Percentiles rank a stretch among this genome's conserved stretches.
Evolutionary conservation across 2,888 invertebrate species (phyloP).

Genomic region (Hedychridium roseum): DNA sequence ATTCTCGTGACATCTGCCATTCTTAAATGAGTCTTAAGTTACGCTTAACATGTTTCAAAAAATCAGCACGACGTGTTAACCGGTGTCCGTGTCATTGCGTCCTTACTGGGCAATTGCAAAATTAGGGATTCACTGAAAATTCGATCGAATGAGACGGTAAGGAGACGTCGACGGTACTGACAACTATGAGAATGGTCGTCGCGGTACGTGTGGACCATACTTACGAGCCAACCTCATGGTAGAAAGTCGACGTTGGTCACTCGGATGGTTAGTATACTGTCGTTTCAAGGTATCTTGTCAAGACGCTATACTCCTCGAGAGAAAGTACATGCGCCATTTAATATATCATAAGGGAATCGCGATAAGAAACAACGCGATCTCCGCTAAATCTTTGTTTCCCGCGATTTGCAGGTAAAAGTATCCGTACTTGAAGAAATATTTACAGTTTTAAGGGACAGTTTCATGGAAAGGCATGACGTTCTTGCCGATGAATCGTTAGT

Average conservation of each 20-base stretch:
- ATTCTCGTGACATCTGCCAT: constrained; percentile 40
- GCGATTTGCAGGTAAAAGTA: too few species aligned
- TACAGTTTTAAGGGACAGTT: too few species aligned
- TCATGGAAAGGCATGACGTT: too few species aligned
- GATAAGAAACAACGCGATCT: too few species aligned
- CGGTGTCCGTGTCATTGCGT: neutral
- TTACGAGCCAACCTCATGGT: constrained; percentile 14
- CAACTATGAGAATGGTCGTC: constrained; percentile 17
- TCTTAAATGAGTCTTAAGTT: too few species aligned
- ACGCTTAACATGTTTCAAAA: constrained; percentile 34
- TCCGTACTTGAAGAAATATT: too few species aligned
- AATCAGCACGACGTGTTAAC: neutral
- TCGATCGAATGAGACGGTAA: constrained; percentile 5
- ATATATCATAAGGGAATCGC: too few species aligned
- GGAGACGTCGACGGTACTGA: constrained; percentile 6
- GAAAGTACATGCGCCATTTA: constrained; percentile 28
- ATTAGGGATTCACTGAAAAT: constrained; percentile 6
- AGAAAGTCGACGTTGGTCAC: constrained; percentile 29
- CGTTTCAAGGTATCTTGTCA: constrained; percentile 18
- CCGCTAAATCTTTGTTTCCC: too few species aligned
- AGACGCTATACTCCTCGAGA: constrained; percentile 20
- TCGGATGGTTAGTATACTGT: constrained; percentile 22
- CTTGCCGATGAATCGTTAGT: too few species aligned
- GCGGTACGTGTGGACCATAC: constrained; percentile 10
- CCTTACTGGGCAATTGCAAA: neutral